These are phyloP conservation scores for Drosophila macrospina DNA, from an alignment of 2,888 invertebrate species.

Conservation along the genomic window DNA sequence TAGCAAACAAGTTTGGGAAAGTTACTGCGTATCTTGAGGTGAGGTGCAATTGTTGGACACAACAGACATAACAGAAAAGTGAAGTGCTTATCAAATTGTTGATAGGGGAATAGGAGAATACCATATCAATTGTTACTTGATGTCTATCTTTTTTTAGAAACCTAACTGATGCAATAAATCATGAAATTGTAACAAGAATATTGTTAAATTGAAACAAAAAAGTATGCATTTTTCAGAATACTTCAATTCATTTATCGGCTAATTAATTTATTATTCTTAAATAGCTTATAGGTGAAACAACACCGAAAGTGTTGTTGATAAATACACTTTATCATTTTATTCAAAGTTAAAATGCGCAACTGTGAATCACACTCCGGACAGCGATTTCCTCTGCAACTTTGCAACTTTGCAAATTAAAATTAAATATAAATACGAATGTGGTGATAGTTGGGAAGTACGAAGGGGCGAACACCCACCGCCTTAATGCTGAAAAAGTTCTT, in stretches of 20 bases:
- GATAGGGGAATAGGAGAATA: conserved; percentile 45
- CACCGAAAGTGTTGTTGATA: not conserved
- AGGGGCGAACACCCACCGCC: not conserved
- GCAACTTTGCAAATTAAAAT: conserved; percentile 59
- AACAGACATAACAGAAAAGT: conserved; percentile 14
- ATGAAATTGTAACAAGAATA: too few species aligned
- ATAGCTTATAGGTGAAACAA: not conserved
- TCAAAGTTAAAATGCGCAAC: conserved; percentile 21
- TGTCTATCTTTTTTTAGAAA: not conserved
- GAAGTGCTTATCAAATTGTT: conserved; percentile 36
- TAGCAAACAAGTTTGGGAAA: conserved; percentile 31
- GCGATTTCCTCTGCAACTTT: conserved; percentile 43
- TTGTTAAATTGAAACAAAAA: too few species aligned
- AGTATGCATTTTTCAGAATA: too few species aligned
- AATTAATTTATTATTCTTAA: not conserved
- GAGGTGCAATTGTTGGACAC: conserved; percentile 9
- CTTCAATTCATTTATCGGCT: not conserved
- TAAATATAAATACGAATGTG: conserved; percentile 50
- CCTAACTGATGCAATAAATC: conserved; percentile 33
- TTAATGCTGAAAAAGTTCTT: conserved; percentile 3
- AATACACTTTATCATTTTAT: not conserved
- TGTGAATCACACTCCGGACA: conserved; percentile 41
- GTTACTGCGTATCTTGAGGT: not conserved
- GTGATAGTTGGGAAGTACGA: not conserved
- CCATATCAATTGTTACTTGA: not conserved